Percentiles rank a stretch among this genome's conserved stretches.
phyloP scores from a whole-genome alignment of 2,113 vertebrate genomes.

The Elephas maximus region DNA sequence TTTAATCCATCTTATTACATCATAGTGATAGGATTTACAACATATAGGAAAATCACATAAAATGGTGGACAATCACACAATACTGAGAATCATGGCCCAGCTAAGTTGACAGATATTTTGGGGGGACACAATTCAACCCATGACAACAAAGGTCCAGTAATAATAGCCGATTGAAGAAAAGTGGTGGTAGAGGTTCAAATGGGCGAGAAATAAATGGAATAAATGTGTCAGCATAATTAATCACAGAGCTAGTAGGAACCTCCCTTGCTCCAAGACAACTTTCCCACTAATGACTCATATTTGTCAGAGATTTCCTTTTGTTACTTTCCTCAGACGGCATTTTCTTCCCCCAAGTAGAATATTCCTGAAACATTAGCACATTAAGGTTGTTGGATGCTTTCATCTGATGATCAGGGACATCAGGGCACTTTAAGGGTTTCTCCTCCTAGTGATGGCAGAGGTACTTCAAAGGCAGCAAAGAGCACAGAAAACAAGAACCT shows the following conservation, averaged over 20 bases:
- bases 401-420: background rate
- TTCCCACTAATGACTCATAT: background rate
- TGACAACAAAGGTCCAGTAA: background rate
- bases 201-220: constrained; percentile 10
- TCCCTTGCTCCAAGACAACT: background rate
- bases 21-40: too few relatives aligned
- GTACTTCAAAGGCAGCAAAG: background rate
- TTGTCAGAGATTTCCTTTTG: constrained; percentile 41
- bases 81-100: too few relatives aligned
- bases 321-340: background rate
- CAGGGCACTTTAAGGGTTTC: background rate
- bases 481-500: background rate
- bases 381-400: background rate
- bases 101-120: too few relatives aligned
- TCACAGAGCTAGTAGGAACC: background rate
- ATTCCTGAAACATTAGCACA: background rate
- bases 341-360: background rate
- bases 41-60: too few relatives aligned
- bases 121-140: too few relatives aligned
- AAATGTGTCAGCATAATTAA: background rate
- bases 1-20: too few relatives aligned
- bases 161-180: background rate
- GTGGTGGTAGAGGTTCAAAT: background rate
- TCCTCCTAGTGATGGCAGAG: background rate
- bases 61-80: too few relatives aligned